Percentiles rank a stretch among this genome's conserved stretches.
Conservation (phyloP, 2,888 invertebrate genomes). For the Hymenopus coronatus region DNA sequence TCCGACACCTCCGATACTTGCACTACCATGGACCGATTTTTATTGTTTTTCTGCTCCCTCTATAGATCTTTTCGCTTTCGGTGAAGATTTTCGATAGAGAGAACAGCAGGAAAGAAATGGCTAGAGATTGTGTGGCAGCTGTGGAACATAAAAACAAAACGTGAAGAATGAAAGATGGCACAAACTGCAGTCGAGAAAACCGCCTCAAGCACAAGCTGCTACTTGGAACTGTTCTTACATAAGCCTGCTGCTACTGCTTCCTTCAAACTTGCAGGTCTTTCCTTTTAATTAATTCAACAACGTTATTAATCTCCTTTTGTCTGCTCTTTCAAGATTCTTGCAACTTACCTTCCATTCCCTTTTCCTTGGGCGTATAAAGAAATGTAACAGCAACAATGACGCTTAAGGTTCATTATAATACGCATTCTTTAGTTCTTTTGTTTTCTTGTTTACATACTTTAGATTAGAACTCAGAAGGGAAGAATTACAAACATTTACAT, state of each 20-base stretch:
- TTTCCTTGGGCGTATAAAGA: not conserved
- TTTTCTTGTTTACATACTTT: too few species aligned
- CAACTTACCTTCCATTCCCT: not conserved
- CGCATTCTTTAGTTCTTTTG: too few species aligned
- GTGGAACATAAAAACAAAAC: not conserved
- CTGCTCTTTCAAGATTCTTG: not conserved
- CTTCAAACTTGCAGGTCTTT: not conserved
- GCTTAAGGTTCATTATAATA: too few species aligned
- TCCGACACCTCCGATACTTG: too few species aligned
- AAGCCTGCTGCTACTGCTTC: not conserved
- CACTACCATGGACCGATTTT: too few species aligned
- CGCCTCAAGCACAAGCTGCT: not conserved
- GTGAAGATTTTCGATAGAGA: not conserved
- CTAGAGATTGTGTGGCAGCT: not conserved
- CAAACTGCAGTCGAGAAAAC: not conserved
- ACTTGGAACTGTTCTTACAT: not conserved
- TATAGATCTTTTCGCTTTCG: too few species aligned
- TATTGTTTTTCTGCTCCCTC: too few species aligned
- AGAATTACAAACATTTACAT: too few species aligned
- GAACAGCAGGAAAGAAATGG: not conserved
- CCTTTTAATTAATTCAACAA: not conserved
- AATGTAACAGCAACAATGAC: too few species aligned
- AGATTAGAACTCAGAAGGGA: too few species aligned
- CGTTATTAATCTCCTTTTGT: not conserved
- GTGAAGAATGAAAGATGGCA: not conserved